A percentile compares a stretch with the other conserved stretches of the same genome.
Evolutionary conservation across 2,888 invertebrate species (phyloP).

Genomic region (Lasius platythorax): DNA sequence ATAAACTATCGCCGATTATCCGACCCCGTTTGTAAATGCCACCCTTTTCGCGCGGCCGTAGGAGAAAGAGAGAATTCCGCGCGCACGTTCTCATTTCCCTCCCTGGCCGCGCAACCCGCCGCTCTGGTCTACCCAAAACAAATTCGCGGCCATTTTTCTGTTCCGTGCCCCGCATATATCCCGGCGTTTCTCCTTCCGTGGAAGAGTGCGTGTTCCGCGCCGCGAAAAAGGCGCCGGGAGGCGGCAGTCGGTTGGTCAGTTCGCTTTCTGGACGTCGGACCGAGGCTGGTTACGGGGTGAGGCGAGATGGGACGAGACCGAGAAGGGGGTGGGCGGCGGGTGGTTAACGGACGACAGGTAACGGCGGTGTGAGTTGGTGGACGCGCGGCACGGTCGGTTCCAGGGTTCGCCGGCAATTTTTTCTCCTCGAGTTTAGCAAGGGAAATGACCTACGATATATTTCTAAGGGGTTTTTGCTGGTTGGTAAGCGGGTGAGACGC

Average conservation of each 20-base stretch:
- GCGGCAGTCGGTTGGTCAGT: constrained; percentile 63
- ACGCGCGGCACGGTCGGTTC: constrained; percentile 70
- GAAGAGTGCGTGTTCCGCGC: constrained; percentile 69
- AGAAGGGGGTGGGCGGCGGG: constrained; percentile 39
- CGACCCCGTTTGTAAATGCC: constrained; percentile 46
- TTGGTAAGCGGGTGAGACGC: constrained; percentile 78
- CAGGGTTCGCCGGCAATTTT: constrained; percentile 77
- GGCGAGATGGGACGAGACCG: constrained; percentile 52
- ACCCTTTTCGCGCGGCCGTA: constrained; percentile 55
- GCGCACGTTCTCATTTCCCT: constrained; percentile 55
- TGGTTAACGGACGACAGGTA: constrained; percentile 52
- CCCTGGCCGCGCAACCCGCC: constrained; percentile 23
- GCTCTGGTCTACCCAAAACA: constrained; percentile 70
- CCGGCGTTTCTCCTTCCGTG: constrained; percentile 65
- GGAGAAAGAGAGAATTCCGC: constrained; percentile 53
- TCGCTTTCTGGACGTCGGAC: constrained; percentile 66
- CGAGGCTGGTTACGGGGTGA: constrained; percentile 52
- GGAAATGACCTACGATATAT: constrained; percentile 85
- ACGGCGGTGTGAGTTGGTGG: constrained; percentile 66
- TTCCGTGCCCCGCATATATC: constrained; percentile 73
- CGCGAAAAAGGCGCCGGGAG: constrained; percentile 70
- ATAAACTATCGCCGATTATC: constrained; percentile 78
- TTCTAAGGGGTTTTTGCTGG: constrained; percentile 83
- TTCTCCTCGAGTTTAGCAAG: constrained; percentile 83
- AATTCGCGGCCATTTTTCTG: constrained; percentile 81